Evolutionary conservation across 2,888 invertebrate genomes (phyloP), one percentile per base, ranked within the genome.

Genomic region (Cheilosia scutellata): DNA sequence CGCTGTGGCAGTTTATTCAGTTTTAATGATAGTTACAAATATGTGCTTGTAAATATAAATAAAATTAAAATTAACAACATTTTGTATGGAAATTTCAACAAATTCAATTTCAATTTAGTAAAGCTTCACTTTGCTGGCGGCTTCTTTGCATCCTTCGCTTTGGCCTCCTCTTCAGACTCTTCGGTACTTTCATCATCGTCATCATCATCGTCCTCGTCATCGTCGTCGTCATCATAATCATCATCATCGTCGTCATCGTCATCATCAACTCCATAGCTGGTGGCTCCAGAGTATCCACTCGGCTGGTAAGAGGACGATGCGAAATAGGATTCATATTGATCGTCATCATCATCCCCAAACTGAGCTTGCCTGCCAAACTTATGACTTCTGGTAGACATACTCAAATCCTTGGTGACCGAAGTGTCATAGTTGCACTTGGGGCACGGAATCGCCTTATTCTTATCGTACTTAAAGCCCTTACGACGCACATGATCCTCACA

Each of bases 401-500:
- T 97, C 90, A 99, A 95, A 92, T 98, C 98, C 91, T 97, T 96
- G 2, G 98, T 98, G 91, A 97, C 95, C 11, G 96, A 96, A n/a
- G 98, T 98, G 79, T 97, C 96, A 93, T 96, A 98, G 87, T 96
- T 95, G 94, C 98, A 99, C 93, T 98, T 98, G 33, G 99, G 98
- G 90, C 98, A 99, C 13, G 98, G 98, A 90, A 97, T 95, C 5
- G 95, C 93, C 90, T 96, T 96, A 89, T 96, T 96, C 90, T 96
- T 96, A 16, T 95, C 96, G 91, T 97, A 97, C 90, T 97, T 97
- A 90, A 97, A 96, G 2, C 97, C 97, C 93, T 97, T 97, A 84
- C 98, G 95, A 74, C 96, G 95, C 82, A 98, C 98, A 93, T 99
- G 98, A 93, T 98, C 98, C 90, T 98, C 98, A 93, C 98, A 99